A percentile compares a stretch with the other conserved stretches of the same genome.
Evolutionary conservation across 2,113 vertebrate genomes (phyloP).

Genomic region (Grammomys dolichurus): DNA sequence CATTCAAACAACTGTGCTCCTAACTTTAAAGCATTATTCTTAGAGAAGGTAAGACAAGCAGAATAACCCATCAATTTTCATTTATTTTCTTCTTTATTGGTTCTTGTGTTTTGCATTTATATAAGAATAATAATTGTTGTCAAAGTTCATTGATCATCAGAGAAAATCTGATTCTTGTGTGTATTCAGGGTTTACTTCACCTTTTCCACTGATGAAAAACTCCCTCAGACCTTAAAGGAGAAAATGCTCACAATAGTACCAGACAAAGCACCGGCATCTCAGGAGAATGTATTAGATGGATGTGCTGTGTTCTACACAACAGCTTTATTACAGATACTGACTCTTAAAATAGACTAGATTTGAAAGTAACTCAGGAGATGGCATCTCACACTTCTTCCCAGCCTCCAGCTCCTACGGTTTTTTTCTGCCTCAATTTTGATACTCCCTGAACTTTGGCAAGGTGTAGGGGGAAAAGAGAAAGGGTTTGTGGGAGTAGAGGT

Average conservation of each 20-base stretch:
- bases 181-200: background rate
- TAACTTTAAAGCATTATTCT: background rate
- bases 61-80: background rate
- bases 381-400: no score
- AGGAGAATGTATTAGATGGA: background rate
- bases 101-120: constrained; percentile 11
- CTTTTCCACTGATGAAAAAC: background rate
- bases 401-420: background rate
- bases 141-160: background rate
- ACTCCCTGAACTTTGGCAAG: no score
- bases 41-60: constrained; percentile 39
- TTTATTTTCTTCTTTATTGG: background rate
- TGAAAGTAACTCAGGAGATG: background rate
- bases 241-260: background rate
- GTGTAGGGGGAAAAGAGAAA: no score
- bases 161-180: background rate
- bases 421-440: background rate
- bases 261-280: background rate
- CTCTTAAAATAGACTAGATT: background rate
- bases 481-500: no score
- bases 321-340: background rate
- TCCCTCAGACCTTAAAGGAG: background rate
- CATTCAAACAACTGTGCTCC: background rate
- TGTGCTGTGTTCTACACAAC: background rate
- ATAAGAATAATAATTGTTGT: background rate